Evolutionary conservation across 2,888 invertebrate genomes (phyloP).

Genomic region (Theretra japonica): DNA sequence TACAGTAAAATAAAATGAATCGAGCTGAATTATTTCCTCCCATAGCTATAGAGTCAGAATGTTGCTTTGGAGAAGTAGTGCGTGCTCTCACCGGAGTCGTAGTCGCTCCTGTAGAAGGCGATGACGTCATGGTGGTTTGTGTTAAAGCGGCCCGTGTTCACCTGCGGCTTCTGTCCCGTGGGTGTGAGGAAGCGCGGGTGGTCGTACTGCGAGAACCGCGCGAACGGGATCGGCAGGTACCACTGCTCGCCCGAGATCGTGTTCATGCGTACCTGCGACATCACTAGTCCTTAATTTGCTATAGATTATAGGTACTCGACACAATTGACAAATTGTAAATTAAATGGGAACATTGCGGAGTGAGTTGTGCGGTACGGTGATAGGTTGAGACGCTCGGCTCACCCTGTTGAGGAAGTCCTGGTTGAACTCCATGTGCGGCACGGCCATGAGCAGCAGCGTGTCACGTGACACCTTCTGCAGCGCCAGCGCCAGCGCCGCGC

Average conservation of each 20-base stretch:
- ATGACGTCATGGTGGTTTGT: constrained; percentile 86
- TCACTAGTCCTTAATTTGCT: too few species aligned
- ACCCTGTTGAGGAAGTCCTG: constrained; percentile 96
- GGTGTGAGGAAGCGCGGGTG: constrained; percentile 88
- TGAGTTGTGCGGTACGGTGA: too few species aligned
- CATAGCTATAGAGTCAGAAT: too few species aligned
- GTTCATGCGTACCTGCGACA: constrained; percentile 94
- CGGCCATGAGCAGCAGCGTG: constrained; percentile 88
- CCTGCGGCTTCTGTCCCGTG: constrained; percentile 81
- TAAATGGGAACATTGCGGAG: too few species aligned
- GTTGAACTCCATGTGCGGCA: constrained; percentile 88
- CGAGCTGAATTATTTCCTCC: too few species aligned
- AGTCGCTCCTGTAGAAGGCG: constrained; percentile 94
- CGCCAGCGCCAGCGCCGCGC: constrained; percentile 86
- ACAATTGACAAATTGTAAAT: too few species aligned
- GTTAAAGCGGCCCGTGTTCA: constrained; percentile 82
- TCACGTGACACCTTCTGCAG: constrained; percentile 68
- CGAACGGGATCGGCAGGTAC: constrained; percentile 96
- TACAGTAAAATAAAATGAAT: too few species aligned
- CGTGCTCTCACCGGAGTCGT: constrained; percentile 62
- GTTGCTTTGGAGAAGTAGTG: neutral
- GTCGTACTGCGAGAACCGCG: constrained; percentile 92
- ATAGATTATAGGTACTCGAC: too few species aligned
- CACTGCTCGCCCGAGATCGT: constrained; percentile 95
- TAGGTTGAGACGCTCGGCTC: constrained; percentile 42